These are phyloP conservation scores for Dendroctonus ponderosae DNA, from an alignment of 1,140 invertebrate genomes.

Conservation along the genomic window DNA sequence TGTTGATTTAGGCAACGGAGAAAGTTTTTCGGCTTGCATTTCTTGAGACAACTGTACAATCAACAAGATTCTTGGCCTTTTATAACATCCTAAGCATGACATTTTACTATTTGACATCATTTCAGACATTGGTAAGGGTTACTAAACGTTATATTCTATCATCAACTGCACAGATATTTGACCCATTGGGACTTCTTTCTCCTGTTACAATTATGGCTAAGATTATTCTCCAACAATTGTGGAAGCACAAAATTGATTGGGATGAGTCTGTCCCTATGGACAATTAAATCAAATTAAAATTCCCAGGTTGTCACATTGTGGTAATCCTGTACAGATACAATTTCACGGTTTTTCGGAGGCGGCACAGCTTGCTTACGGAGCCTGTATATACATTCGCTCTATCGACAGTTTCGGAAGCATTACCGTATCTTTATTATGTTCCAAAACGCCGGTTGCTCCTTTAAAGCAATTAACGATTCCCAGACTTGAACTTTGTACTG, in stretches of 20 bases:
- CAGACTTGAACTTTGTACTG: constrained; percentile 41
- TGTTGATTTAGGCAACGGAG: background rate
- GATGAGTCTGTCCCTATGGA: background rate
- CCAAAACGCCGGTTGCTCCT: constrained; percentile 39
- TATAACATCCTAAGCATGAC: constrained; percentile 5
- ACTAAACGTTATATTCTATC: constrained; percentile 46
- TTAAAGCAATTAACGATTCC: constrained; percentile 39
- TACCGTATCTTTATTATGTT: constrained; percentile 24
- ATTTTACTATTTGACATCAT: background rate
- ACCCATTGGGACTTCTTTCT: constrained; percentile 44
- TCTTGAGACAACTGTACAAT: background rate
- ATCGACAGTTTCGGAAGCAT: constrained; percentile 29
- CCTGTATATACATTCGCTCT: constrained; percentile 25
- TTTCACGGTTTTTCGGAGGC: constrained; percentile 32
- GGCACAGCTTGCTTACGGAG: constrained; percentile 23
- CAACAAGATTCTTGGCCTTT: constrained; percentile 7
- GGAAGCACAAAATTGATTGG: constrained; percentile 34
- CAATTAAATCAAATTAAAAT: constrained; percentile 14
- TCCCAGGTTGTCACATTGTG: constrained; percentile 3
- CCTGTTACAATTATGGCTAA: constrained; percentile 40
- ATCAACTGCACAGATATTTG: constrained; percentile 38
- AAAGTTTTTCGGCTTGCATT: background rate
- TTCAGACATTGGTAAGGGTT: constrained; percentile 10
- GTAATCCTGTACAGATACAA: constrained; percentile 14
- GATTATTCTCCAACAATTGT: constrained; percentile 46